Evolutionary conservation across 2,797 vertebrate genomes (phyloP).

Genomic region (Falco peregrinus): DNA sequence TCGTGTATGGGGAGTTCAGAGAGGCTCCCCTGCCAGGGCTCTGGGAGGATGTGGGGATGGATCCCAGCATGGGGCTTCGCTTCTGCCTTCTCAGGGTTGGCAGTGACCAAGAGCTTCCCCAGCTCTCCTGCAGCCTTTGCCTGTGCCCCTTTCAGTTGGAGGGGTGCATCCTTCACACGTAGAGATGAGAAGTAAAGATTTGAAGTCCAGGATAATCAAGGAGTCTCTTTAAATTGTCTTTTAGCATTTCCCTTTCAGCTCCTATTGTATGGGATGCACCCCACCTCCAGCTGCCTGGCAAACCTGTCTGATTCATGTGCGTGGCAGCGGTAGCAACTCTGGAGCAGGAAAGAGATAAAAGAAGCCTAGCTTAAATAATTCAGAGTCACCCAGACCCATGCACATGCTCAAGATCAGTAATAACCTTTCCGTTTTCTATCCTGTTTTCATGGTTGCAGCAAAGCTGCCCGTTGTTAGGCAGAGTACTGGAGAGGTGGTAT

Average conservation of each 20-base stretch:
- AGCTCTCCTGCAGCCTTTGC: not conserved
- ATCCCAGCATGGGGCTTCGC: not conserved
- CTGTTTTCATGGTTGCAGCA: rapidly evolving
- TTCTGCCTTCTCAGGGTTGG: not conserved
- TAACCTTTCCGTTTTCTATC: not conserved
- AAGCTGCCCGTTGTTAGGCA: not conserved
- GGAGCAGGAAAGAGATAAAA: slow-evolving; percentile 28
- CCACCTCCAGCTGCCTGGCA: not conserved
- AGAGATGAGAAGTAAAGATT: not conserved
- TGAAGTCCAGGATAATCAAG: slow-evolving; percentile 2
- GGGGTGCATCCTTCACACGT: not conserved
- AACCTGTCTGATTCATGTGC: slow-evolving; percentile 5
- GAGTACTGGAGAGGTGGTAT: not conserved
- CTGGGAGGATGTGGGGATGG: rapidly evolving
- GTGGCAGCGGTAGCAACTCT: not conserved
- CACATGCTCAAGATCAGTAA: not conserved
- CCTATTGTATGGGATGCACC: not conserved
- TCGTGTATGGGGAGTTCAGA: rapidly evolving
- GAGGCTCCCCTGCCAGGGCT: not conserved
- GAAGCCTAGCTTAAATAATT: slow-evolving; percentile 28
- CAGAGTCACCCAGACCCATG: not conserved
- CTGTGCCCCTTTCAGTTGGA: not conserved
- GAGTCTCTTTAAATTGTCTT: slow-evolving; percentile 27
- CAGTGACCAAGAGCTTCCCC: not conserved
- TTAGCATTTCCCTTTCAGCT: not conserved